Evolutionary conservation across 2,113 vertebrate species (phyloP).

Genomic region (Ornithorhynchus anatinus): DNA sequence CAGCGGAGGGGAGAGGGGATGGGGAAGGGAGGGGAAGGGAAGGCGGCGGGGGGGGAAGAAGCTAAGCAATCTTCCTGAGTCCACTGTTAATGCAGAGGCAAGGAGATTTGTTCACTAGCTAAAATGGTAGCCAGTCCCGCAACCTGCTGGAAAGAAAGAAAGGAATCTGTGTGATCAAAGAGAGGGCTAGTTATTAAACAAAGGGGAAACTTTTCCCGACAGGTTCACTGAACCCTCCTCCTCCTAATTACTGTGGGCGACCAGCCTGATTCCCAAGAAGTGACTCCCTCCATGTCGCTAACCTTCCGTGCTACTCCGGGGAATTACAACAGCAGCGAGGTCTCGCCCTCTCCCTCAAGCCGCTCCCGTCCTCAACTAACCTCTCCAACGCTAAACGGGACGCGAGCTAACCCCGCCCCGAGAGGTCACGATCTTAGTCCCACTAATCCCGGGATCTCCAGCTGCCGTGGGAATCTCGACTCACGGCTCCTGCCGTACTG

Average conservation of each 20-base stretch:
- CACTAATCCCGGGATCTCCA: neutral
- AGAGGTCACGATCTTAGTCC: neutral
- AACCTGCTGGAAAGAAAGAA: neutral
- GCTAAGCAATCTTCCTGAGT: neutral
- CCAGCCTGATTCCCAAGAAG: neutral
- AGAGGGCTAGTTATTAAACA: neutral
- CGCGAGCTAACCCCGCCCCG: neutral
- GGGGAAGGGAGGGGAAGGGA: neutral
- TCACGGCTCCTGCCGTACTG: constrained; percentile 36
- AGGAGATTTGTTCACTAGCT: neutral
- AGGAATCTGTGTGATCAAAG: neutral
- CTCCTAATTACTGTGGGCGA: neutral
- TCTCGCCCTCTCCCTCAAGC: neutral
- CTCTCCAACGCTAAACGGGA: neutral
- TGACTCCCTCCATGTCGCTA: neutral
- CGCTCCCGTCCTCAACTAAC: neutral
- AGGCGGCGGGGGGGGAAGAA: neutral
- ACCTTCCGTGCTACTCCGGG: neutral
- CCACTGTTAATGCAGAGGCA: neutral
- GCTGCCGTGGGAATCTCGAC: neutral
- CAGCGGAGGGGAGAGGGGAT: neutral
- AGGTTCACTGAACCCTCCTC: neutral
- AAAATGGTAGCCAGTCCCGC: neutral
- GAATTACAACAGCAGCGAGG: neutral
- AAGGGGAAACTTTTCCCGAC: neutral